These are phyloP conservation scores for Tragelaphus strepsiceros DNA, from an alignment of 2,113 vertebrate genomes.

Conservation along the genomic window DNA sequence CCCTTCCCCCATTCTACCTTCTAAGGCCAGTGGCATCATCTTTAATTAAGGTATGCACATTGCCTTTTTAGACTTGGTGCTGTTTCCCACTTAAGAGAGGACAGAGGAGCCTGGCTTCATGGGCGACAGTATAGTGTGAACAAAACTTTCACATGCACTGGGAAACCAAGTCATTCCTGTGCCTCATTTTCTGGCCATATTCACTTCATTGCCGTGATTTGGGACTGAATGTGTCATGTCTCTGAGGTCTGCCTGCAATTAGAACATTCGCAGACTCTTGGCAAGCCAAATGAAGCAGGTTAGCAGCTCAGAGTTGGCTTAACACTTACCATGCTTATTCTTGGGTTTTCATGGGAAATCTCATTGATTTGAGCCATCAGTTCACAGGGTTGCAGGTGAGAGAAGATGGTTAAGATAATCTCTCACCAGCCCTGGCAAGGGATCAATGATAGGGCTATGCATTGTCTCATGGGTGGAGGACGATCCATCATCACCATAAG, in stretches of 20 bases:
- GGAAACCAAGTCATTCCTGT: not conserved
- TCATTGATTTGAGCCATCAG: not conserved
- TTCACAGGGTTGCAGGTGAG: not conserved
- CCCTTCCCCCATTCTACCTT: not conserved
- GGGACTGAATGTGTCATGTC: not conserved
- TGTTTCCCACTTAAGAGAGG: not conserved
- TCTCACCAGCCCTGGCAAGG: no score
- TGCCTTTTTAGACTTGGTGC: not conserved
- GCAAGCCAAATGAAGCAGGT: not conserved
- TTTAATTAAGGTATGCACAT: fast-evolving
- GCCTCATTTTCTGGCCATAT: not conserved
- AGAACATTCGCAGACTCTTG: not conserved
- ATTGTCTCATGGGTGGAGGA: not conserved
- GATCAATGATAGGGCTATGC: not conserved
- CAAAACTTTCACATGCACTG: not conserved
- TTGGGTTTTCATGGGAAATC: not conserved
- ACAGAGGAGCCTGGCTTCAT: not conserved
- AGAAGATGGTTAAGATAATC: not conserved
- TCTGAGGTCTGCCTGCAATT: not conserved
- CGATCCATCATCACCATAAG: fast-evolving
- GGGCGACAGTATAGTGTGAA: not conserved
- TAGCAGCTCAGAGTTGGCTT: not conserved
- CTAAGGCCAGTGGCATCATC: not conserved
- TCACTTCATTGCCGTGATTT: not conserved
- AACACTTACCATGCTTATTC: not conserved